A percentile compares a stretch with the other conserved stretches of the same genome.
Conservation (phyloP, 2,113 vertebrate species). For the Rostratula benghalensis region DNA sequence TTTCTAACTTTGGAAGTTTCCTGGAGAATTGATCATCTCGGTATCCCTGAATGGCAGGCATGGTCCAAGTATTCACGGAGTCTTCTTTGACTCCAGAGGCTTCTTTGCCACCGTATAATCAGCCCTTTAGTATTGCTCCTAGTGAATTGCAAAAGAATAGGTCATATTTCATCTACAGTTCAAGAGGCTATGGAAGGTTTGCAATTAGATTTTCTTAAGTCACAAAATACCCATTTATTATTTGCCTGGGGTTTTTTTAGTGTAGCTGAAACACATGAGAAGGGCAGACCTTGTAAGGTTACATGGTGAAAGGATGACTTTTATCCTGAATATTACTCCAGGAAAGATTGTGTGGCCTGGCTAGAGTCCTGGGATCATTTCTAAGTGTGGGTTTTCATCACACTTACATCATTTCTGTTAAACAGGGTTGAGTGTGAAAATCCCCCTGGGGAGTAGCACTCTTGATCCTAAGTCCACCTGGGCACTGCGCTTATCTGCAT, state of each 20-base stretch:
- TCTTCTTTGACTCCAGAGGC: neutral
- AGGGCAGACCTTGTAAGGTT: neutral
- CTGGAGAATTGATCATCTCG: constrained; percentile 23
- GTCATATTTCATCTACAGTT: neutral
- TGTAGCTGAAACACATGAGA: neutral
- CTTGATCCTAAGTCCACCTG: neutral
- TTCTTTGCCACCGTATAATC: neutral
- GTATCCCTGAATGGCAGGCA: constrained; percentile 22
- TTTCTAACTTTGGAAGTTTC: constrained; percentile 66
- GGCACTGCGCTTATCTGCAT: neutral
- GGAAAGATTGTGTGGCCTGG: neutral
- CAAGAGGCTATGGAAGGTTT: neutral
- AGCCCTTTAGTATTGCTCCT: neutral
- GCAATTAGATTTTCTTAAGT: neutral
- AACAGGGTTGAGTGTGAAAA: neutral
- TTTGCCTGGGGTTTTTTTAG: neutral
- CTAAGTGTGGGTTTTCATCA: neutral
- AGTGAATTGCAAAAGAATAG: neutral
- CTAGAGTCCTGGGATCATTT: neutral
- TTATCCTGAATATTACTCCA: neutral
- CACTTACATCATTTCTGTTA: neutral
- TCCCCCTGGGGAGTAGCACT: neutral
- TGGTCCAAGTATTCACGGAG: constrained; percentile 32
- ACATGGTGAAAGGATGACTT: neutral
- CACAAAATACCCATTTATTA: neutral